Percentiles rank a stretch among this genome's conserved stretches.
These are phyloP conservation scores for Brachionichthys hirsutus DNA, from an alignment of 2,113 vertebrate species.

Conservation along the genomic window DNA sequence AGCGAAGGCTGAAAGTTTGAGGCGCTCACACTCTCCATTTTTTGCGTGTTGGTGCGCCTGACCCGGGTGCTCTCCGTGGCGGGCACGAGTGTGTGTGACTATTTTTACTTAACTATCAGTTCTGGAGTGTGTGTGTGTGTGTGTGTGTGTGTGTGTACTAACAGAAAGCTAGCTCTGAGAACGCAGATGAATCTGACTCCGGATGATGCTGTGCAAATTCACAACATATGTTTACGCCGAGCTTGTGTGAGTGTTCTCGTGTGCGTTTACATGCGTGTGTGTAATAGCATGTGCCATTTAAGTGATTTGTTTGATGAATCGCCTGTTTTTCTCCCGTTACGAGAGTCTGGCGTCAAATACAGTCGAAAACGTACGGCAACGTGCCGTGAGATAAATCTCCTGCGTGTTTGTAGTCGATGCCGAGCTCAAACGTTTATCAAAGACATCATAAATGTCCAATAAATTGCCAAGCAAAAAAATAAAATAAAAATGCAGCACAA, in stretches of 20 bases:
- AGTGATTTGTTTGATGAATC: constrained; percentile 25
- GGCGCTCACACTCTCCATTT: constrained; percentile 53
- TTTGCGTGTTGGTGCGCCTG: constrained; percentile 54
- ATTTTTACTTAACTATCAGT: constrained; percentile 71
- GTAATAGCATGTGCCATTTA: constrained; percentile 1
- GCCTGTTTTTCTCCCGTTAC: constrained; percentile 4
- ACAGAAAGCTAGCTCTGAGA: constrained; percentile 39
- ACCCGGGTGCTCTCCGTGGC: constrained; percentile 44
- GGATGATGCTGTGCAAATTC: constrained; percentile 44
- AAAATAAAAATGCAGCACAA: background rate
- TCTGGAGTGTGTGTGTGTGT: constrained; percentile 41
- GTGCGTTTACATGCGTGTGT: constrained; percentile 40
- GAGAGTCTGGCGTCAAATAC: too few relatives aligned
- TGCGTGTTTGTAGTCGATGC: too few relatives aligned
- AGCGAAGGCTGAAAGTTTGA: constrained; percentile 54
- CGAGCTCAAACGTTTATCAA: too few relatives aligned
- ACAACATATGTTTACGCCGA: constrained; percentile 52
- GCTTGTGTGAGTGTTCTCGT: constrained; percentile 25
- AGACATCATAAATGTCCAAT: background rate
- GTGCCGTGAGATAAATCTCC: too few relatives aligned
- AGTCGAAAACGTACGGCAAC: too few relatives aligned
- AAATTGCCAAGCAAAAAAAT: background rate
- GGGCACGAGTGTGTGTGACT: constrained; percentile 39
- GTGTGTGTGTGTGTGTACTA: constrained; percentile 30
- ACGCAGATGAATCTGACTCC: constrained; percentile 52